Base-by-base conservation (phyloP, 2,113 vertebrate genomes). In the Spilogale gracilis region DNA sequence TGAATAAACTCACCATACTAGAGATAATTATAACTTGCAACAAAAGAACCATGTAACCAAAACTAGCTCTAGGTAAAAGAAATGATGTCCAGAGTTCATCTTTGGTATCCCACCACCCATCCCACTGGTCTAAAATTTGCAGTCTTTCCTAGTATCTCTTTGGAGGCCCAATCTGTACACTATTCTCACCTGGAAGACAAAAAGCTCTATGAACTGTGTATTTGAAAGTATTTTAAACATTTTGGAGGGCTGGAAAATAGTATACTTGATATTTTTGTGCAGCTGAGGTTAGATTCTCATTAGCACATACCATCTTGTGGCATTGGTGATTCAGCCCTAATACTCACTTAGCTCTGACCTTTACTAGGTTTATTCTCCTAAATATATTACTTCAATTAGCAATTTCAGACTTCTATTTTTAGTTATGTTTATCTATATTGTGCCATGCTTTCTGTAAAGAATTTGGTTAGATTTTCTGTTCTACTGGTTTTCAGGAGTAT, bases 11-110 rank as follows among this genome's bases (percentile, higher is more conserved):
- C 18, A 61, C 10, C 32, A 43, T 81, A 92, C n/a, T 94, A 48
- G 38, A 91, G 54, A 67, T 54, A 82, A 97, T n/a, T 89, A 54
- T 18, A 87, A 83, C 56, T 87, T 81, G 45, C 73, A 79, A 86
- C 48, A 65, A 60, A 94, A 91, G 21, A 87, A 21, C 73, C 27
- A 65, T 27, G 54, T 82, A 87, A 65, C 27, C 18, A 86, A 87
- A 65, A 94, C 78, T 78, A 67, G 65, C 38, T 79, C 21, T 43
- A 67, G 54, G 73, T 30, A 95, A 83, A 73, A 60, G 45, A 84
- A 85, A 89, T 10, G 6, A 67, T 48, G 48, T 81, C 58, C 30
- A 80, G 8, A 63, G 43, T 73, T 90, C 43, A 48, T 32, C 79
- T 95, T 83, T 38, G 43, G 50, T 79, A 63, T 43, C 5, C 23